Base-by-base conservation (phyloP, 2,888 invertebrate species). In the Dasypogon diadema region DNA sequence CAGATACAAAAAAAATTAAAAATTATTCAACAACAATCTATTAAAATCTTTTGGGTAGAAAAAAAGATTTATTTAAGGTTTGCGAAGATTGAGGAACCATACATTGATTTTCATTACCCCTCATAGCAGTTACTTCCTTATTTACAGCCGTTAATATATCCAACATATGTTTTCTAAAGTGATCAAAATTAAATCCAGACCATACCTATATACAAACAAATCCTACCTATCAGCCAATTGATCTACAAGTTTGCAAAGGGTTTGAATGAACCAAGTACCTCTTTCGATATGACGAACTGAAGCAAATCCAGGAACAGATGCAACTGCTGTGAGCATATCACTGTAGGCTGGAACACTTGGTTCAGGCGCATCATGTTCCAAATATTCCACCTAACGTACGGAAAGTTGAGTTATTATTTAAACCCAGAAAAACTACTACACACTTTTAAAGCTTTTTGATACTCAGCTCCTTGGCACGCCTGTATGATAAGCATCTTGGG, bases 401-500 rank as follows among this genome's bases (percentile, higher is more conserved):
- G 24, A 30, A n/a, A 12, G 10, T 4, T 16, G n/a, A n/a, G n/a
- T n/a, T n/a, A n/a, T n/a, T n/a, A 10, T 21, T 75, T 1, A 34
- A 26, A 2, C 8, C 16, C 42, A 75, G 26, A 37, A 4, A 34
- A 74, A n/a, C n/a, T n/a, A n/a, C n/a, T n/a, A n/a, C n/a, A 26
- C 46, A 65, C 76, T n/a, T 16, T 48, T 56, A 18, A 34, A 0
- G 75, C 75, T 60, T 48, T 54, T 26, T 80, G 78, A 4, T 74
- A 68, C 0, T 74, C 30, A 81, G 79, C 81, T 30, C 88, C 89
- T 81, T 90, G 90, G 77, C 90, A 90, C 0, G 90, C 88, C 82
- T 90, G 90, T 48, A 90, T 84, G 60, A 90, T 87, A 0, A 90
- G 81, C 72, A 90, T 80, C 83, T 90, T 90, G 12, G 89, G 88